Evolutionary conservation across 1,140 invertebrate genomes (phyloP).

Genomic region (Thaumatotibia leucotreta): DNA sequence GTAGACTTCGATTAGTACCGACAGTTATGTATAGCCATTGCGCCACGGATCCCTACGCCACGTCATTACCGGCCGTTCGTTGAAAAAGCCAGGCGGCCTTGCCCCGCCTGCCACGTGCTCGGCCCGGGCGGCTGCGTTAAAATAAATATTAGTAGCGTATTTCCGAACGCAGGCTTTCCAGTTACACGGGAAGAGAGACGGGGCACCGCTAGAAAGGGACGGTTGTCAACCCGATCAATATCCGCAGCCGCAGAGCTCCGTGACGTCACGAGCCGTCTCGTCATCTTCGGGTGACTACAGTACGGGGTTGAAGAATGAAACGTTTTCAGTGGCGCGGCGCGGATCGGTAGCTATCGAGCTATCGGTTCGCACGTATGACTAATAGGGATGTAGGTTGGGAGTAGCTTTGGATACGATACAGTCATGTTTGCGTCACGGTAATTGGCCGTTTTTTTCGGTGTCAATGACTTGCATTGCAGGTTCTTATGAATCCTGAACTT

Average conservation of each 20-base stretch:
- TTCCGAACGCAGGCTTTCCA: constrained; percentile 65
- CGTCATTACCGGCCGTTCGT: not conserved
- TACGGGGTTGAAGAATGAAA: constrained; percentile 42
- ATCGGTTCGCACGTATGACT: constrained; percentile 2
- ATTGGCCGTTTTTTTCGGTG: too few species aligned
- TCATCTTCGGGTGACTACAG: constrained; percentile 71
- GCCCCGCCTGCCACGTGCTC: constrained; percentile 54
- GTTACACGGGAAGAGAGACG: constrained; percentile 42
- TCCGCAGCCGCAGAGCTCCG: constrained; percentile 72
- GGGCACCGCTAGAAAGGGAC: constrained; percentile 45
- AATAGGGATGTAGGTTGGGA: not conserved
- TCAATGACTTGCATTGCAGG: too few species aligned
- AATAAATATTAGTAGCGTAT: constrained; percentile 76
- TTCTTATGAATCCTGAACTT: too few species aligned
- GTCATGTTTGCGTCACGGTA: too few species aligned
- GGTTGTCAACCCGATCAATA: constrained; percentile 64
- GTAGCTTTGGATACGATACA: too few species aligned
- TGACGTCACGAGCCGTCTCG: constrained; percentile 71
- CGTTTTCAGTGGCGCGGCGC: constrained; percentile 28
- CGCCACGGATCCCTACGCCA: not conserved
- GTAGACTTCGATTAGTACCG: not conserved
- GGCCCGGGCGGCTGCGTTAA: constrained; percentile 62
- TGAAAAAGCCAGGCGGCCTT: constrained; percentile 13
- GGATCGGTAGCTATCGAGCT: not conserved
- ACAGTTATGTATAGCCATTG: not conserved